Evolutionary conservation across 2,888 invertebrate genomes (phyloP).

Genomic region (Petrophora chlorosata): DNA sequence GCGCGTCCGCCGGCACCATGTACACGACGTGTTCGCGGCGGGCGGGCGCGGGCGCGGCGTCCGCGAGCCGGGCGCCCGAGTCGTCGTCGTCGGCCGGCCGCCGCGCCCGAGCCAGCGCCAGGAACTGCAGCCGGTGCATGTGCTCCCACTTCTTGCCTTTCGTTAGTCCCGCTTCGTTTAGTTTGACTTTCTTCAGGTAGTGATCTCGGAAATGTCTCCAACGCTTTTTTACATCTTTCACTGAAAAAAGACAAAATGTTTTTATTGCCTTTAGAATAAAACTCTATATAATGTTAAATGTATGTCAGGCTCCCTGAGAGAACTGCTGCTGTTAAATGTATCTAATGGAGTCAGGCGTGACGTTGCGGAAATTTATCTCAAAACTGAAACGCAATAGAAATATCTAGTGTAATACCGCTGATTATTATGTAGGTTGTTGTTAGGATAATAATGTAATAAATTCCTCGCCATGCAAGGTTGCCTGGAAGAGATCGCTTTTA

Average conservation of each 20-base stretch:
- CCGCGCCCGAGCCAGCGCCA: neutral
- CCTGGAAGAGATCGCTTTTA: no score
- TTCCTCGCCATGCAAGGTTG: no score
- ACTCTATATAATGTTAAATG: neutral
- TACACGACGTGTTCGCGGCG: neutral
- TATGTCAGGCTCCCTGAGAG: neutral
- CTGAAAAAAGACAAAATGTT: no score
- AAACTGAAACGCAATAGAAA: no score
- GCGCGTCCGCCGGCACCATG: neutral
- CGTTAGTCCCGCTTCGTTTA: slow-evolving; percentile 5
- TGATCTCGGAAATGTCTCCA: slow-evolving; percentile 31
- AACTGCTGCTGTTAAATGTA: no score
- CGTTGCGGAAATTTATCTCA: no score
- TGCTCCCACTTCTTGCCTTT: slow-evolving; percentile 23
- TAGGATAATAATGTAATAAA: no score
- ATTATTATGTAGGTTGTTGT: no score
- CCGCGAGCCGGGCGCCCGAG: no score
- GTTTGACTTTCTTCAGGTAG: slow-evolving; percentile 22
- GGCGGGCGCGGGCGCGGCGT: no score
- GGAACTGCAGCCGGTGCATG: slow-evolving; percentile 20
- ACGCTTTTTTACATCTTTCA: slow-evolving; percentile 23
- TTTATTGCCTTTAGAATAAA: neutral
- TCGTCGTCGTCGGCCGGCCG: neutral
- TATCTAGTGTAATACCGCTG: no score
- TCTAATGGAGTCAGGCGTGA: no score